A percentile compares a stretch with the other conserved stretches of the same genome.
These are phyloP conservation scores for Colistium nudipinnis DNA, from an alignment of 2,113 vertebrate species.

Conservation along the genomic window DNA sequence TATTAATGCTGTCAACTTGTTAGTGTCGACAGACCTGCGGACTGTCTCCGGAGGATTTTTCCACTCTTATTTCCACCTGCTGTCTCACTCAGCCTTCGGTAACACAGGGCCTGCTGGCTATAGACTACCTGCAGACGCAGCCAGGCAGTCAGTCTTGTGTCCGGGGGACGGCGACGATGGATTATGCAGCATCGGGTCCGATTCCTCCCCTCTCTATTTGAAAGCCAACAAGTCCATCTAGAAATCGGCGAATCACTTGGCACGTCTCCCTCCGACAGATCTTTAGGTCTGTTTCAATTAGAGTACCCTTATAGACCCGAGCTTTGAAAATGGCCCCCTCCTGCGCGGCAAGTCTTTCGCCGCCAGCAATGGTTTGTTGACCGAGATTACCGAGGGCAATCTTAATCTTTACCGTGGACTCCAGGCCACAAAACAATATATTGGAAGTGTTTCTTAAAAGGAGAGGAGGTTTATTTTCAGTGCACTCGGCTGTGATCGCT, in stretches of 20 bases:
- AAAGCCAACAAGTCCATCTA: slow-evolving; percentile 71
- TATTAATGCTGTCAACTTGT: slow-evolving; percentile 37
- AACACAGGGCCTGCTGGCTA: slow-evolving; percentile 31
- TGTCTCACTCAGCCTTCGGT: slow-evolving; percentile 12
- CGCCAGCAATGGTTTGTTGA: slow-evolving; percentile 22
- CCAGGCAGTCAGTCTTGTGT: slow-evolving; percentile 37
- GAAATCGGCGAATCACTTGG: slow-evolving; percentile 73
- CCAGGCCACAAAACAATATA: background rate
- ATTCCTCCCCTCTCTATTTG: slow-evolving; percentile 60
- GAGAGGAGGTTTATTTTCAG: background rate
- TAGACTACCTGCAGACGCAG: slow-evolving; percentile 29
- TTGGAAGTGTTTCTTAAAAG: background rate
- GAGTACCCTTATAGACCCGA: slow-evolving; percentile 50
- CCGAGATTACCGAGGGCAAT: slow-evolving; percentile 32
- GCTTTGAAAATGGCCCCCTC: slow-evolving; percentile 51
- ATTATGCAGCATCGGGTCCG: slow-evolving; percentile 59
- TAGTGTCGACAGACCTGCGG: slow-evolving; percentile 24
- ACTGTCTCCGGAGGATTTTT: slow-evolving; percentile 16
- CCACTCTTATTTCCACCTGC: slow-evolving; percentile 18
- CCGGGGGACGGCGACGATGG: slow-evolving; percentile 58
- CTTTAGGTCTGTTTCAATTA: slow-evolving; percentile 69
- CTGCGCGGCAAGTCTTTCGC: slow-evolving; percentile 27
- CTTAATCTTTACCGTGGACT: background rate
- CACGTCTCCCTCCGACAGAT: slow-evolving; percentile 37
- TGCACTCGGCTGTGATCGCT: too few species aligned